phyloP scores from a whole-genome alignment of 2,888 invertebrate genomes.

The Zhengitettix transpicula region DNA sequence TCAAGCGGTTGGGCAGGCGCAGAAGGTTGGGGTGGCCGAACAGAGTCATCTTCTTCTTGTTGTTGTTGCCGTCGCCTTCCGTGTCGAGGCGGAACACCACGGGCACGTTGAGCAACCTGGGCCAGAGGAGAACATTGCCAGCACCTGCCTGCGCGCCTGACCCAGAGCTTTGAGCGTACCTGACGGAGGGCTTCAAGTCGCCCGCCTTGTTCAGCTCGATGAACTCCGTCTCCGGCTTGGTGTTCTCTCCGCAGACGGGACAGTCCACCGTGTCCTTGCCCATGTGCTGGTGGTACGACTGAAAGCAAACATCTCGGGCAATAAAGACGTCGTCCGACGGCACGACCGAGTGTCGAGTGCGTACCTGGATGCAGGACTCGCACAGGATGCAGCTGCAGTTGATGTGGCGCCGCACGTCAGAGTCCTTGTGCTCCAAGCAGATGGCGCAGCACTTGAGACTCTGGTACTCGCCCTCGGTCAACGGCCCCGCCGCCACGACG shows the following conservation, averaged over 20 bases:
- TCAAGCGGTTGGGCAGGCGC: conserved; percentile 33
- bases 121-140: neutral
- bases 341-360: no score
- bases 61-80: conserved; percentile 28
- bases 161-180: conserved; percentile 1
- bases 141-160: neutral
- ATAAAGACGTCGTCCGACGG: no score
- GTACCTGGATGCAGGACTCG: conserved; percentile 38
- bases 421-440: conserved; percentile 39
- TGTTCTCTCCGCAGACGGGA: conserved; percentile 28
- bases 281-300: conserved; percentile 15
- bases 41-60: conserved; percentile 25
- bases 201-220: conserved; percentile 23
- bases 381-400: conserved; percentile 39
- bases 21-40: conserved; percentile 39
- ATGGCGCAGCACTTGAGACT: conserved; percentile 31
- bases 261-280: conserved; percentile 23
- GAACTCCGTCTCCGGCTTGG: conserved; percentile 26
- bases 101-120: conserved; percentile 33
- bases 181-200: conserved; percentile 9
- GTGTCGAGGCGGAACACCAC: conserved; percentile 35
- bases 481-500: conserved; percentile 1
- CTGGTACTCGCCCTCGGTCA: conserved; percentile 4
- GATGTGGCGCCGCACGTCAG: conserved; percentile 34
- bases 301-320: no score